These are phyloP conservation scores for Zophobas atratus DNA, from an alignment of 1,140 invertebrate genomes.

Conservation along the genomic window DNA sequence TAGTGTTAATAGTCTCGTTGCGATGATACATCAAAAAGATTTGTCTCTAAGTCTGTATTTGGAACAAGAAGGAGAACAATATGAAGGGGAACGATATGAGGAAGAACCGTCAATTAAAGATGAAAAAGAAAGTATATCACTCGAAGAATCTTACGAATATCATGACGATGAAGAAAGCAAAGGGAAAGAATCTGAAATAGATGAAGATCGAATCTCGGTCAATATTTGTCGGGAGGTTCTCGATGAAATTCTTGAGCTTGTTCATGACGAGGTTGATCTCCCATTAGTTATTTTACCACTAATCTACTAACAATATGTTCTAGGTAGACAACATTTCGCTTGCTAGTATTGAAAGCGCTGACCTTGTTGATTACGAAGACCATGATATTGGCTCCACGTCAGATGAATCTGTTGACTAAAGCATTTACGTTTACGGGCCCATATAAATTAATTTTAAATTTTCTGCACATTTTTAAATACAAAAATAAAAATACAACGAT, in stretches of 20 bases:
- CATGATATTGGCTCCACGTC: slow-evolving; percentile 3
- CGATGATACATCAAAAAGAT: background rate
- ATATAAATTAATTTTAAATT: too few relatives aligned
- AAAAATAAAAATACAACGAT: too few relatives aligned
- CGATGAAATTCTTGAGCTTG: slow-evolving; percentile 8
- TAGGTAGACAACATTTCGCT: slow-evolving; percentile 2
- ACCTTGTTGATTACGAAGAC: slow-evolving; percentile 19
- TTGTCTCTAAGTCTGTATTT: too few relatives aligned
- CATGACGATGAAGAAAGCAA: background rate
- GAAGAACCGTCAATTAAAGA: too few relatives aligned
- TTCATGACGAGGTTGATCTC: background rate
- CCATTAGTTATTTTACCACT: too few relatives aligned
- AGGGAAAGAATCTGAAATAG: background rate
- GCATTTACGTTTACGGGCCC: background rate
- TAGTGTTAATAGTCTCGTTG: background rate
- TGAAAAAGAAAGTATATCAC: too few relatives aligned
- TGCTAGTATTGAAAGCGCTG: slow-evolving; percentile 10
- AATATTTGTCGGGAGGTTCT: background rate
- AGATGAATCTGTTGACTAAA: slow-evolving; percentile 20
- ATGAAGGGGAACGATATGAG: too few relatives aligned
- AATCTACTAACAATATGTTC: too few relatives aligned
- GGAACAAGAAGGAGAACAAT: too few relatives aligned
- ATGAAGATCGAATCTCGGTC: too few relatives aligned
- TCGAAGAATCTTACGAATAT: too few relatives aligned
- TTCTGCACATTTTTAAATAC: too few relatives aligned